Evolutionary conservation across 2,797 vertebrate genomes (phyloP), one percentile per base, ranked within the genome.

Genomic region (Chiroxiphia lanceolata): DNA sequence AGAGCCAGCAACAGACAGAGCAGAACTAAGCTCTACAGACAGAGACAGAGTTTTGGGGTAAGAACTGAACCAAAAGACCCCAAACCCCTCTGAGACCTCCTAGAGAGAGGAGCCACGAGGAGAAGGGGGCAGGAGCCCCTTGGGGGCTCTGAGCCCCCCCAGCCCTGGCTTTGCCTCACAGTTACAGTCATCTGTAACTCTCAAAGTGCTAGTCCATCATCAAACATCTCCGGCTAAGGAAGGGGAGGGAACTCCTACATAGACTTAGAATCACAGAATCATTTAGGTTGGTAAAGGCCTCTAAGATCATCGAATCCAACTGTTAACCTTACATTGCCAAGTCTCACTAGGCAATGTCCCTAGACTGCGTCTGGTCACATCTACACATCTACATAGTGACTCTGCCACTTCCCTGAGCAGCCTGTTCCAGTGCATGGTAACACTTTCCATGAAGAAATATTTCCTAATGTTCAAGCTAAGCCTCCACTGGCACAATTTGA

Each of bases 401-500:
- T n/a, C n/a, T 12, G 9, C 8, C 40, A 25, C 12, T 56, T 60
- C 44, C 20, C 13, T 54, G 33, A 14, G 33, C 23, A 71, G 23
- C 20, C 48, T 59, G 9, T 6, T 36, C 48, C 26, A 31, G 1
- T 34, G 17, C 7, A 4, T 40, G 2, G 20, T 13, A 65, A 17
- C 2, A 6, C 7, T 38, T 51, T 18, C 2, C 2, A 6, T 45
- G 8, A 36, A 57, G 8, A 44, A 44, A 10, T 50, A 18, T 34
- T 72, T 65, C 12, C 15, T 48, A 12, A 51, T 45, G 12, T 38
- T 14, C 40, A 38, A 6, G 15, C 31, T 69, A 74, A 81, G 11
- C 19, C 19, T 70, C 6, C 21, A 3, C 9, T n/a, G 26, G 6
- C 0, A 6, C 16, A 79, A 2, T 7, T 15, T 60, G 3, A 45